A percentile compares a stretch with the other conserved stretches of the same genome.
Evolutionary conservation across 2,888 invertebrate genomes (phyloP).

Genomic region (Quadriops clusia): DNA sequence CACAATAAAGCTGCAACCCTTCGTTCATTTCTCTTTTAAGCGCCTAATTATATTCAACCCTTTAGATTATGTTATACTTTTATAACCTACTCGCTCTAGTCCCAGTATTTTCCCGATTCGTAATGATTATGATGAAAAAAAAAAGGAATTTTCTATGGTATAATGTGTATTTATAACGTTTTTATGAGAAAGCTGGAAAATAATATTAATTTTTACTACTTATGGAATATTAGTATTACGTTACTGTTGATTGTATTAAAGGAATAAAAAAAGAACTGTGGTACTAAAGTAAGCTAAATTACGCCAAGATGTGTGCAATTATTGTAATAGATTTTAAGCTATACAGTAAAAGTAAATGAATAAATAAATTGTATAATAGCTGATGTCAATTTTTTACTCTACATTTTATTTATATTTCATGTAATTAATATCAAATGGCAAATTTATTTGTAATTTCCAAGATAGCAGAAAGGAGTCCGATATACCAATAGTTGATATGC

Average conservation of each 20-base stretch:
- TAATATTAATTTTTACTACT: constrained; percentile 1
- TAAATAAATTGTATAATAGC: no score
- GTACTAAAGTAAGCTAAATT: constrained; percentile 16
- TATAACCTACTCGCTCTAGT: background rate
- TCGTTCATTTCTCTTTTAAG: constrained; percentile 2
- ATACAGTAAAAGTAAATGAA: no score
- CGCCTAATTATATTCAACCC: constrained; percentile 2
- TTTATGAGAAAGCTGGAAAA: constrained; percentile 1
- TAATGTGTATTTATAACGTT: background rate
- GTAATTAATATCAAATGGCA: no score
- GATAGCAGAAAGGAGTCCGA: no score
- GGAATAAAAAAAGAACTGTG: constrained; percentile 14
- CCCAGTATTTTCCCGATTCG: background rate
- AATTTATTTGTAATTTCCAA: no score
- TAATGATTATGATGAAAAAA: background rate
- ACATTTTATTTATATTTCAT: no score
- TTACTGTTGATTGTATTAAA: constrained; percentile 8
- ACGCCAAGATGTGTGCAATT: constrained; percentile 17
- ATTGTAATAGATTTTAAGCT: no score
- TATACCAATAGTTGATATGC: no score
- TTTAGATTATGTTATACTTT: constrained; percentile 2
- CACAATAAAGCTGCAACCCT: constrained; percentile 39
- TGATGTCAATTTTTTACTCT: no score
- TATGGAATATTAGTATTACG: constrained; percentile 1
- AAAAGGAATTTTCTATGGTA: background rate